Conservation (phyloP, 2,113 vertebrate species). For the Poeciliopsis occidentalis region DNA sequence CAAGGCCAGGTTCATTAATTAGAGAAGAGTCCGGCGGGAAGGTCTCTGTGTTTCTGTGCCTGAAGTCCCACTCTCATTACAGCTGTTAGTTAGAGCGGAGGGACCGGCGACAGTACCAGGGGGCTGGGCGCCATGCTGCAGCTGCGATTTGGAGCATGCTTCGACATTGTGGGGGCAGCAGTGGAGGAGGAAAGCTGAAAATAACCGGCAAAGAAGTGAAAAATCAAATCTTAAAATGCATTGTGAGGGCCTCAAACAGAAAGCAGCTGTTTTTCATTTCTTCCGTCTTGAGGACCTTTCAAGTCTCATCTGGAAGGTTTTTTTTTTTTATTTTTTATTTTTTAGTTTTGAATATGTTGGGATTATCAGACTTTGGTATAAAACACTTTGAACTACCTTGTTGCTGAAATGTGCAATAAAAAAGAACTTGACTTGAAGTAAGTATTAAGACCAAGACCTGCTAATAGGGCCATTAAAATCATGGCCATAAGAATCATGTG, state of each 20-base stretch:
- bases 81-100: slow-evolving; percentile 70
- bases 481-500: too few relatives aligned
- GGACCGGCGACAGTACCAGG: slow-evolving; percentile 54
- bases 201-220: slow-evolving; percentile 14
- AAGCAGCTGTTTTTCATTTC: neutral
- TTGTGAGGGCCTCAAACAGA: neutral
- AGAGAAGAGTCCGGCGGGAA: slow-evolving; percentile 75
- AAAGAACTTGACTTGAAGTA: too few relatives aligned
- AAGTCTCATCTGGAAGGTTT: neutral
- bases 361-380: too few relatives aligned
- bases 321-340: too few relatives aligned
- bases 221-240: neutral
- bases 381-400: too few relatives aligned
- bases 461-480: too few relatives aligned
- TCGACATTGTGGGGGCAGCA: slow-evolving; percentile 24
- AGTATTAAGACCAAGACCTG: too few relatives aligned
- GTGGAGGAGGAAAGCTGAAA: slow-evolving; percentile 14
- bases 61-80: slow-evolving; percentile 73
- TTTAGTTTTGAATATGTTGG: too few relatives aligned
- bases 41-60: slow-evolving; percentile 71
- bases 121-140: slow-evolving; percentile 42
- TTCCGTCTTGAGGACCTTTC: neutral
- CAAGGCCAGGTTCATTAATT: slow-evolving; percentile 82
- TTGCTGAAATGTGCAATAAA: too few relatives aligned
- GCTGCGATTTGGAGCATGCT: slow-evolving; percentile 36